Evolutionary conservation across 2,113 vertebrate genomes (phyloP).

Genomic region (Martes martes): DNA sequence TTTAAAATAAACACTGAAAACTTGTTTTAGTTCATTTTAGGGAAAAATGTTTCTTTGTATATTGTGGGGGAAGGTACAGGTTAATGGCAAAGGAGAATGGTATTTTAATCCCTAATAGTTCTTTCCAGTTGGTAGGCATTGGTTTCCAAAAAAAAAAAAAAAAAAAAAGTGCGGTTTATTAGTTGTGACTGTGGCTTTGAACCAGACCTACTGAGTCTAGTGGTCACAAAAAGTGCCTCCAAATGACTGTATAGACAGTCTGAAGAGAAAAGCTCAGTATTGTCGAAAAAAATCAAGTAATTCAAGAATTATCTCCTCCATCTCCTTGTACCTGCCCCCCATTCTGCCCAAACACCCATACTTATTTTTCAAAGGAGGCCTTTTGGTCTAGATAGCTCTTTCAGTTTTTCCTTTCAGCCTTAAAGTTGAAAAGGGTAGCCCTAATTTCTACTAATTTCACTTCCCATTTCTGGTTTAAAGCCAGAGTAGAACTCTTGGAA

Average conservation of each 20-base stretch:
- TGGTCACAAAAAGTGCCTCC: not conserved
- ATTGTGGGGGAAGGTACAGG: not conserved
- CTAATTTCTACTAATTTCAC: not conserved
- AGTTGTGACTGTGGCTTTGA: conserved; percentile 16
- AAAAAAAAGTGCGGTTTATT: conserved; percentile 24
- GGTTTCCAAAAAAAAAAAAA: not conserved
- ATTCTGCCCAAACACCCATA: not conserved
- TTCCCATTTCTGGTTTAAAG: not conserved
- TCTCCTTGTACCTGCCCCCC: not conserved
- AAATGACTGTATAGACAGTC: not conserved
- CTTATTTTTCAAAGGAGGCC: not conserved
- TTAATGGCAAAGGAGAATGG: conserved; percentile 30
- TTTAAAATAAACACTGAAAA: conserved; percentile 19
- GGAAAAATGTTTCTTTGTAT: not conserved
- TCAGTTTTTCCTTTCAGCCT: not conserved
- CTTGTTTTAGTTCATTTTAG: not conserved
- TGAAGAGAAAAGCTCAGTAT: not conserved
- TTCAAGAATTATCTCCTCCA: not conserved
- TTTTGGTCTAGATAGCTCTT: not conserved
- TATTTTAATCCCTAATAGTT: not conserved
- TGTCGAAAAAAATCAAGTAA: not conserved
- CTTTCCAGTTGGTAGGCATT: not conserved
- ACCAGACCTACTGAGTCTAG: not conserved
- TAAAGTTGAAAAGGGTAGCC: not conserved
- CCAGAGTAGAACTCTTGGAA: not conserved